Base-by-base conservation (phyloP, 2,113 vertebrate species). In the Caloenas nicobarica region DNA sequence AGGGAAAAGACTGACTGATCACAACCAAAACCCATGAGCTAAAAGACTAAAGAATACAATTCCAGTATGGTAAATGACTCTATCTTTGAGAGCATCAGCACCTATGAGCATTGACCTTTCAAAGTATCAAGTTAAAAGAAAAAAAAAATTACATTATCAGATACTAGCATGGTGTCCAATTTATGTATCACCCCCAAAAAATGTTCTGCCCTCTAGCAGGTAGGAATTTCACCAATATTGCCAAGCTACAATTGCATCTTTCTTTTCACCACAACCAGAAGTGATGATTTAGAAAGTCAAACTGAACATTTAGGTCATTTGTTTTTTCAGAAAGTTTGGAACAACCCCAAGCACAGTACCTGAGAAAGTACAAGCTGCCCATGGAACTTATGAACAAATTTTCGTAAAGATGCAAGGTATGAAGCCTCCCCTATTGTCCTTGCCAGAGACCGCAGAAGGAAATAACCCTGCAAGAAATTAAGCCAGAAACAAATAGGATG, bases 341-440 rank as follows among this genome's bases (percentile, higher is more conserved):
- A 71, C 14, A 86, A 57, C 3, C 11, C 24, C 16, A 50, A 65
- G 51, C 22, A 69, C 44, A 88, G 86, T 98, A 99, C 99, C 99
- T 99, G 98, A 97, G 99, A 99, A 77, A 99, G 98, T 97, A 99
- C 97, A 28, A 99, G 98, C 72, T 98, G 98, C 33, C 99, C 99
- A 31, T 99, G 99, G 96, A 98, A 99, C 83, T 96, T 97, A 78
- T 97, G 91, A 66, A 99, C 98, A 98, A 99, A 99, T 88, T 97
- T 97, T 90, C 96, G 97, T 97, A 99, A 98, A 97, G 99, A 99
- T 64, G 96, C 54, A 85, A 99, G 97, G 88, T 99, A 99, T 11
- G 95, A 91, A 53, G 97, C 97, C 58, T 99, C 98, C 93, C 99
- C 99, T 80, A 98, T 96, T 95, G 97, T 97, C 94, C 90, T 97